phyloP scores from a whole-genome alignment of 2,888 invertebrate genomes.

The Amphimallon solstitiale region DNA sequence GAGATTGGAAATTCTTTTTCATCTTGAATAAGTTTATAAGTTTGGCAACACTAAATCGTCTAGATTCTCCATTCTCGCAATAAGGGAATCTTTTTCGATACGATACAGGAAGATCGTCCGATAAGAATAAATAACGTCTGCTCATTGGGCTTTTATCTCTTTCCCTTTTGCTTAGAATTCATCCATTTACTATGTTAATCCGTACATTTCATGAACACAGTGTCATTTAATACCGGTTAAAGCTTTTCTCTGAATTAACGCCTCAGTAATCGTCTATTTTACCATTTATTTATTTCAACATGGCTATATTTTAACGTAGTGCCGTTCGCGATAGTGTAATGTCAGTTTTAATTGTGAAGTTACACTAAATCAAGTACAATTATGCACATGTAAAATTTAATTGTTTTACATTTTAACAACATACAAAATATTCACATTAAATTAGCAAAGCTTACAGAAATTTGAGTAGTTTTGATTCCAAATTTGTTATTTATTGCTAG shows the following conservation, averaged over 20 bases:
- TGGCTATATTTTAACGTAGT: background rate
- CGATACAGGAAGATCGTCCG: constrained; percentile 58
- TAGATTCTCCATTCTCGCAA: constrained; percentile 55
- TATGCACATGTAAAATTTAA: too few species aligned
- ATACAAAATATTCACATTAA: too few species aligned
- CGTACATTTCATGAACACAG: constrained; percentile 60
- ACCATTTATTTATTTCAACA: constrained; percentile 21
- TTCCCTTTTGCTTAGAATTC: constrained; percentile 58
- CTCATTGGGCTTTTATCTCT: constrained; percentile 58
- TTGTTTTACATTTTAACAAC: too few species aligned
- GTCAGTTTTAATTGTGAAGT: too few species aligned
- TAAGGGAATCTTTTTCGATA: constrained; percentile 55
- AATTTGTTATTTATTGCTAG: too few species aligned
- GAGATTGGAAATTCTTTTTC: constrained; percentile 14
- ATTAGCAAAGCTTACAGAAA: too few species aligned
- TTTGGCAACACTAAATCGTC: constrained; percentile 52
- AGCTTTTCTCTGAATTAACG: constrained; percentile 57
- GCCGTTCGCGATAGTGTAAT: too few species aligned
- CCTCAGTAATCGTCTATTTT: constrained; percentile 54
- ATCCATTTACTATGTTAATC: constrained; percentile 63
- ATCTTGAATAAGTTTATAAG: constrained; percentile 50
- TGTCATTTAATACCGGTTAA: constrained; percentile 60
- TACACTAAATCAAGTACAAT: too few species aligned
- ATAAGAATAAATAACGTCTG: constrained; percentile 61
- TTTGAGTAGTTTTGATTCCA: too few species aligned